These are phyloP conservation scores for Adoxophyes honmai DNA, from an alignment of 1,140 invertebrate species.

Conservation along the genomic window DNA sequence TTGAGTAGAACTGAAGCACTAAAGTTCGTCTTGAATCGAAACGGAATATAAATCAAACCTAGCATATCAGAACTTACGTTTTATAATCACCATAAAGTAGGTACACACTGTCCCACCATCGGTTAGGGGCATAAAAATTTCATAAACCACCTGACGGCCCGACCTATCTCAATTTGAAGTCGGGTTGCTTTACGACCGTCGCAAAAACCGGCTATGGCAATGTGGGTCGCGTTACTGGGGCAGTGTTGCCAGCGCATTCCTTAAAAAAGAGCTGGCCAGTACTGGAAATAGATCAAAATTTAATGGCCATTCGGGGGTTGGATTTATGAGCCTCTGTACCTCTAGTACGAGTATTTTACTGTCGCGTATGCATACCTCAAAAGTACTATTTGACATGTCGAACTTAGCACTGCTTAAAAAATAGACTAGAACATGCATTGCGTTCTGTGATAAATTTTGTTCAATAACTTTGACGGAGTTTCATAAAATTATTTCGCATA, in stretches of 20 bases:
- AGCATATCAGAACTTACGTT: not conserved
- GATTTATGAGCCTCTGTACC: too few relatives aligned
- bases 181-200: conserved; percentile 27
- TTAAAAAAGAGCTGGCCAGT: conserved; percentile 7
- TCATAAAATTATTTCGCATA: not conserved
- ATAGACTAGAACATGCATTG: too few relatives aligned
- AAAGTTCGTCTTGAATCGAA: too few relatives aligned
- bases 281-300: conserved; percentile 1
- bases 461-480: not conserved
- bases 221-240: conserved; percentile 9
- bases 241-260: not conserved
- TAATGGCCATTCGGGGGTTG: not conserved
- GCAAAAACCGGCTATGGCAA: conserved; percentile 23
- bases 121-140: conserved; percentile 3
- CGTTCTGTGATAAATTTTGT: too few relatives aligned
- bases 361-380: too few relatives aligned
- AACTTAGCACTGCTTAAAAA: too few relatives aligned
- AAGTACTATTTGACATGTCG: too few relatives aligned
- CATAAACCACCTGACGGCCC: conserved; percentile 15
- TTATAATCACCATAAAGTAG: conserved; percentile 8
- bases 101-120: not conserved
- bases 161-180: conserved; percentile 42
- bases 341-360: too few relatives aligned
- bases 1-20: too few relatives aligned
- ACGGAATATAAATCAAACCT: too few relatives aligned